A percentile compares a stretch with the other conserved stretches of the same genome.
Evolutionary conservation across 2,888 invertebrate genomes (phyloP).

Genomic region (Galeruca laticollis): DNA sequence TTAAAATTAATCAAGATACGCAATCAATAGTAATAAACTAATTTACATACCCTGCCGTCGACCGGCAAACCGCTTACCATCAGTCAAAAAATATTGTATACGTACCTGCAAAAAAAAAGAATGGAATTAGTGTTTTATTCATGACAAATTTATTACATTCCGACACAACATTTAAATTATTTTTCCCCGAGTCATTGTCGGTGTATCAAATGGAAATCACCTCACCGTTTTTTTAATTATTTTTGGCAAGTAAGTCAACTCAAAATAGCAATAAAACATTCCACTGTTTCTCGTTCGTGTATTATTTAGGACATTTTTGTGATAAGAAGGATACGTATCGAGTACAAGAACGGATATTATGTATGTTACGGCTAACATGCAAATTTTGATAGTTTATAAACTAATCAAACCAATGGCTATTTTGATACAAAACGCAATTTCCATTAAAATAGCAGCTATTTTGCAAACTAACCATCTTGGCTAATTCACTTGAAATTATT

Average conservation of each 20-base stretch:
- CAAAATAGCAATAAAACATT: not conserved
- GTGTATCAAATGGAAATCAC: conserved; percentile 45
- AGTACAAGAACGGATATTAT: too few species aligned
- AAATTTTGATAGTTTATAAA: too few species aligned
- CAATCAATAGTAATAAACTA: conserved; percentile 39
- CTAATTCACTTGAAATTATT: too few species aligned
- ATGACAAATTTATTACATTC: conserved; percentile 49
- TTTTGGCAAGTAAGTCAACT: conserved; percentile 23
- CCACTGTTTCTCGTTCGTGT: not conserved
- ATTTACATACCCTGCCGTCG: conserved; percentile 46
- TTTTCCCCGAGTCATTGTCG: conserved; percentile 41
- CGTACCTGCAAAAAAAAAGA: conserved; percentile 49
- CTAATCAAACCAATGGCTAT: too few species aligned
- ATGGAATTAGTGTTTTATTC: conserved; percentile 45
- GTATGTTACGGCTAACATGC: too few species aligned
- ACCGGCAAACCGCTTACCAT: conserved; percentile 11
- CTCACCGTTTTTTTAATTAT: conserved; percentile 36
- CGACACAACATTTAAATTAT: conserved; percentile 45
- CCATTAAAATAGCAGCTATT: too few species aligned
- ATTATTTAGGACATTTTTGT: too few species aligned
- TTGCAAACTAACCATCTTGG: too few species aligned
- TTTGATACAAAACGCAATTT: too few species aligned
- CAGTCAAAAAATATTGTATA: conserved; percentile 37
- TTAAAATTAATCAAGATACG: conserved; percentile 42
- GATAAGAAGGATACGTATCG: too few species aligned